Percentiles rank a stretch among this genome's conserved stretches.
Evolutionary conservation across 2,888 invertebrate genomes (phyloP).

Genomic region (Patella depressa): DNA sequence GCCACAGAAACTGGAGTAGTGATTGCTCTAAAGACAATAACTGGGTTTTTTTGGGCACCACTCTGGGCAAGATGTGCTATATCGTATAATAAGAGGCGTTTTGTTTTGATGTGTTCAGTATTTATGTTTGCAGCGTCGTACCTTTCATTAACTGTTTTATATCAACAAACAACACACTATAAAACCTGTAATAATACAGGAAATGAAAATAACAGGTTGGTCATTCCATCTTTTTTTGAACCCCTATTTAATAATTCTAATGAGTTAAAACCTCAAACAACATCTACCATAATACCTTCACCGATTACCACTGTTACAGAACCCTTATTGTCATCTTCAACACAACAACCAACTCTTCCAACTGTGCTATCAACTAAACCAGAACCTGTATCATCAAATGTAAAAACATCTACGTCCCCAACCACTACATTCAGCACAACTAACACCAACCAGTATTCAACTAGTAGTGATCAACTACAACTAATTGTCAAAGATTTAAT

Average conservation of each 20-base stretch:
- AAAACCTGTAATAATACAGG: neutral
- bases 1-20: slow-evolving; percentile 62
- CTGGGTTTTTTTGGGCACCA: slow-evolving; percentile 61
- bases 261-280: neutral
- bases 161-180: slow-evolving; percentile 26
- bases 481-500: neutral
- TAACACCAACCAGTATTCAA: neutral
- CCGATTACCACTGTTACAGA: neutral
- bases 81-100: slow-evolving; percentile 54
- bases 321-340: neutral
- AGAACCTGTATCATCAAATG: neutral
- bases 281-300: neutral
- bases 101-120: slow-evolving; percentile 60
- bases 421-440: neutral
- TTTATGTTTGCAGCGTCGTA: slow-evolving; percentile 61
- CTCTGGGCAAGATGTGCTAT: slow-evolving; percentile 64
- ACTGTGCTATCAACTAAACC: slow-evolving; percentile 8
- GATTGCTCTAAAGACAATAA: slow-evolving; percentile 58
- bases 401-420: neutral
- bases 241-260: neutral
- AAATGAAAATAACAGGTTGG: neutral
- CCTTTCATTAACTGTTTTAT: slow-evolving; percentile 55
- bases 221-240: slow-evolving; percentile 1
- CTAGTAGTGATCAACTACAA: neutral
- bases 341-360: slow-evolving; percentile 10